A percentile compares a stretch with the other conserved stretches of the same genome.
These are phyloP conservation scores for Aphelinus atriplicis DNA, from an alignment of 1,140 invertebrate genomes.

Conservation along the genomic window DNA sequence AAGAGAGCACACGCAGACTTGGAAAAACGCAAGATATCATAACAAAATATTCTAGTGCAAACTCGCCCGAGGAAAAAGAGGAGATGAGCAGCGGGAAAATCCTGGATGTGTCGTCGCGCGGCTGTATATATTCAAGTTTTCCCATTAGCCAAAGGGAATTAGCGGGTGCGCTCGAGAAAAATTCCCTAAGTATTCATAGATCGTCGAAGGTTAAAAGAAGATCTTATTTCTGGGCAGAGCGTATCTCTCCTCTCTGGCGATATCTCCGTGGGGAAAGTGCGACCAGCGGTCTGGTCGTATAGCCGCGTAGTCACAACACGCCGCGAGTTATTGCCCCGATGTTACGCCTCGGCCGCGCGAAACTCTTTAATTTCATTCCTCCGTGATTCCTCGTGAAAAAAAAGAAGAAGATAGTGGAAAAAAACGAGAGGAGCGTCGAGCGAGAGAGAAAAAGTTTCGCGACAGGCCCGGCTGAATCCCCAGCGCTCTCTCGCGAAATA, in stretches of 20 bases:
- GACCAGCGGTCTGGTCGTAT: conserved; percentile 57
- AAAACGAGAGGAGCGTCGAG: not conserved
- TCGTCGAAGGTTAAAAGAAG: conserved; percentile 37
- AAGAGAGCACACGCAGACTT: too few species aligned
- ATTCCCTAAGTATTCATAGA: conserved; percentile 28
- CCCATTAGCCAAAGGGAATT: too few species aligned
- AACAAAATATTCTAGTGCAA: too few species aligned
- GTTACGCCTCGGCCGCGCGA: conserved; percentile 31
- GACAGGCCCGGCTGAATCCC: conserved; percentile 1
- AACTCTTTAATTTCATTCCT: conserved; percentile 38
- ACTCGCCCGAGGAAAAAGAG: not conserved
- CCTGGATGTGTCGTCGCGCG: too few species aligned
- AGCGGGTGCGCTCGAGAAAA: not conserved
- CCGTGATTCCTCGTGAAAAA: conserved; percentile 21
- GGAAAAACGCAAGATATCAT: too few species aligned
- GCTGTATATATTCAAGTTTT: too few species aligned
- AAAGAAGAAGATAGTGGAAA: not conserved
- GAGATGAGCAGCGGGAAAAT: not conserved
- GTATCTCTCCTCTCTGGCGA: not conserved
- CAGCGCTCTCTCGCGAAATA: conserved; percentile 36
- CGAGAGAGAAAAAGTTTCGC: conserved; percentile 20
- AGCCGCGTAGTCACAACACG: conserved; percentile 57
- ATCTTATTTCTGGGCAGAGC: conserved; percentile 34
- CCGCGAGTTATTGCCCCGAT: conserved; percentile 54
- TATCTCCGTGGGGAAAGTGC: conserved; percentile 17